Base-by-base conservation (phyloP, 2,888 invertebrate species). In the Sphaerophoria rueppellii region DNA sequence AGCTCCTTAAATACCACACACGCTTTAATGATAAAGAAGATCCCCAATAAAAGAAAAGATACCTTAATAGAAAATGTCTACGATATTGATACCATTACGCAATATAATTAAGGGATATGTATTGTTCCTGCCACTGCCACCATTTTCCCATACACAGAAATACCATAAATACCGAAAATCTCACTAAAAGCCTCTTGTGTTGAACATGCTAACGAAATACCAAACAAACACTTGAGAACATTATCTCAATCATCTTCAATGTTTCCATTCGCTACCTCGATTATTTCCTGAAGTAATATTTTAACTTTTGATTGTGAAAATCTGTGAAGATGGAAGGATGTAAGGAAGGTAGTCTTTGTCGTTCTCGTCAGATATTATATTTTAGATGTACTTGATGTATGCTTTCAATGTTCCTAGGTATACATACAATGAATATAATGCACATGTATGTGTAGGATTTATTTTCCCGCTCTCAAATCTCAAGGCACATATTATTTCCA, bases 351-450 rank as follows among this genome's bases (percentile, higher is more conserved):
- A 6, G 11, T 48, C 35, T 61, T 4, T 57, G 37, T 65, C 50
- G 24, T 24, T 24, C 24, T 65, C 65, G 35, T 63, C 35, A 63
- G 63, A 34, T 48, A 43, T 32, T 24, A 58, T 14, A 0, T 9
- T 11, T 9, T 35, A 9, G 32, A 46, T 16, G 24, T 35, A 37
- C 4, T 14, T 35, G 24, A 57, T 57, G 16, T 46, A 46, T 57
- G 11, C 4, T 37, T 37, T 11, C 4, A 9, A 37, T 57, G 14
- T 14, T 24, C 5, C 0, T 35, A 4, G 6, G 37, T 40, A 32
- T 24, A 16, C 2, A 52, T 77, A 75, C 79, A 83, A 83, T 83
- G 75, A 83, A 71, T 67, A 74, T 75, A 79, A 82, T 79, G 34
- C 34, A 24, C 43, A 58, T 67, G 58, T 65, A 75, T 65, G 75